phyloP scores from a whole-genome alignment of 2,797 vertebrate species.

The Tokudaia muenninki region DNA sequence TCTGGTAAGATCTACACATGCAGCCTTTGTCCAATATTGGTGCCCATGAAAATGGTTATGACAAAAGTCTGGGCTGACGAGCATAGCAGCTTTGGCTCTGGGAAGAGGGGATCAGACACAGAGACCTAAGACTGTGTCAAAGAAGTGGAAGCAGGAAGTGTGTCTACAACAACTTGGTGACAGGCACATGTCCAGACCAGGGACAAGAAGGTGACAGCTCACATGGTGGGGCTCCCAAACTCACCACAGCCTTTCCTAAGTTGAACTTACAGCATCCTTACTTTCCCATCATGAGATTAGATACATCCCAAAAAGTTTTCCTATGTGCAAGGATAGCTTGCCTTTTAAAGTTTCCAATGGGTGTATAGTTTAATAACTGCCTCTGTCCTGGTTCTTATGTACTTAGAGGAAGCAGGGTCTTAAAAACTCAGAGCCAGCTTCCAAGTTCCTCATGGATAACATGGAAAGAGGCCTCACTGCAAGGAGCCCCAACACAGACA shows the following conservation, averaged over 20 bases:
- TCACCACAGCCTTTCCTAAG: background rate
- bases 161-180: background rate
- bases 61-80: background rate
- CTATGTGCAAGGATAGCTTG: background rate
- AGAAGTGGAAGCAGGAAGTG: no score
- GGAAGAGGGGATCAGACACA: background rate
- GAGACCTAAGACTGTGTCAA: background rate
- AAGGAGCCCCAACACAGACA: background rate
- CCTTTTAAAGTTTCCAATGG: background rate
- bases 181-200: no score
- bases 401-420: background rate
- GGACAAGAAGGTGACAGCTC: background rate
- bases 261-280: background rate
- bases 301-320: background rate
- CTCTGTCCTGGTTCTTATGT: background rate
- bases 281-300: background rate
- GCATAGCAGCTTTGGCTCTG: background rate
- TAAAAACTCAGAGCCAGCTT: background rate
- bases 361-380: background rate
- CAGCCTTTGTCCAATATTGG: background rate
- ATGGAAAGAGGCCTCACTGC: background rate
- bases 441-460: background rate
- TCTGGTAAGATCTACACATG: background rate
- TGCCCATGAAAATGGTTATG: background rate
- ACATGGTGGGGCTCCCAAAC: background rate